Evolutionary conservation across 2,888 invertebrate genomes (phyloP).

Genomic region (Oxycera nigricornis): DNA sequence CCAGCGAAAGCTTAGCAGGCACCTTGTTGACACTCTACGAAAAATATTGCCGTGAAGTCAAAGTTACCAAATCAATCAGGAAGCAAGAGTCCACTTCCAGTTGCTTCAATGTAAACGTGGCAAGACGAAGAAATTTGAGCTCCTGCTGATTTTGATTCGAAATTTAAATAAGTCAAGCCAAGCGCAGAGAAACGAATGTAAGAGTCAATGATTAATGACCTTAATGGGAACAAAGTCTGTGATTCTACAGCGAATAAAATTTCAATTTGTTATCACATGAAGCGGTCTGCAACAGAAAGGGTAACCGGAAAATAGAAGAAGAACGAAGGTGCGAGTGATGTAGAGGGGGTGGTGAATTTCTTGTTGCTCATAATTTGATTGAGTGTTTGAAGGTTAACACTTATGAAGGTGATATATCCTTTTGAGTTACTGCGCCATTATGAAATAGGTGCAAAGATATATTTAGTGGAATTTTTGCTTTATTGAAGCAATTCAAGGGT

Average conservation of each 20-base stretch:
- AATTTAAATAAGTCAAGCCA: background rate
- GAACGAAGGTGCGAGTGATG: background rate
- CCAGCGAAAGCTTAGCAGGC: background rate
- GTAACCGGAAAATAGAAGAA: background rate
- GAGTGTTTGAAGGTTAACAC: background rate
- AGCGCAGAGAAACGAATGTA: background rate
- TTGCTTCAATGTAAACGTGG: background rate
- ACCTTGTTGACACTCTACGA: background rate
- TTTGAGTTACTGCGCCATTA: too few relatives aligned
- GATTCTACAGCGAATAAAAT: conserved; percentile 24
- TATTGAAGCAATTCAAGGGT: too few relatives aligned
- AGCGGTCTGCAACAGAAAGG: background rate
- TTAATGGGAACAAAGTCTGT: background rate
- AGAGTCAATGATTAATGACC: conserved; percentile 26
- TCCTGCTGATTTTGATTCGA: conserved; percentile 21
- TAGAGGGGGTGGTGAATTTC: background rate
- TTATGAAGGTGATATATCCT: conserved; percentile 7
- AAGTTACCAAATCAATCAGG: conserved; percentile 14
- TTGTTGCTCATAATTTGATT: conserved; percentile 5
- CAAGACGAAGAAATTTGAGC: background rate
- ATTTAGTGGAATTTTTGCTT: too few relatives aligned
- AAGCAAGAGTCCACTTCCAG: background rate
- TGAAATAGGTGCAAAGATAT: too few relatives aligned
- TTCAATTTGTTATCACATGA: conserved; percentile 24
- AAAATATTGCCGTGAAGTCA: background rate